Percentiles rank a stretch among this genome's conserved stretches.
phyloP scores from a whole-genome alignment of 2,888 invertebrate species.

The Pyrrhia umbra region DNA sequence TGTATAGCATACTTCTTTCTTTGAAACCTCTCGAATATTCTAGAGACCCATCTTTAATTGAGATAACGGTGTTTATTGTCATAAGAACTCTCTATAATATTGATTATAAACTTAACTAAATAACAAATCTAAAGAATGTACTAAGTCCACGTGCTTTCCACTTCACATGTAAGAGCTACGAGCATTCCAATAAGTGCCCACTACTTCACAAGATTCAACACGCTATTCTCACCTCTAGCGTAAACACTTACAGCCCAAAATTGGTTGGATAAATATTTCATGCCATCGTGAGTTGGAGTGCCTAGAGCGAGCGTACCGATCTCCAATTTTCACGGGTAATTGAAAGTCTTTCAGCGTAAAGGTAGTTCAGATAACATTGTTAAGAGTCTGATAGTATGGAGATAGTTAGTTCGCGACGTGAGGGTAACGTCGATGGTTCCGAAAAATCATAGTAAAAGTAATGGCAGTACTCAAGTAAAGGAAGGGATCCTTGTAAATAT shows the following conservation, averaged over 20 bases:
- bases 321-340: constrained; percentile 63
- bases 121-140: constrained; percentile 15
- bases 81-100: not conserved
- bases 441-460: not conserved
- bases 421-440: constrained; percentile 3
- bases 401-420: constrained; percentile 29
- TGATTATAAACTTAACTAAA: not conserved
- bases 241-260: not conserved
- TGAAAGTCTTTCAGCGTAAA: constrained; percentile 52
- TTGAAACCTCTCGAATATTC: no score
- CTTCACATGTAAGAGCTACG: constrained; percentile 23
- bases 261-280: constrained; percentile 10
- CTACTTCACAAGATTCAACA: constrained; percentile 11
- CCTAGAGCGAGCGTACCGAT: constrained; percentile 24
- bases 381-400: constrained; percentile 15
- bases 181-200: constrained; percentile 4
- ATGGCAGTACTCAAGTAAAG: not conserved
- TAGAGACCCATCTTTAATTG: no score
- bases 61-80: no score
- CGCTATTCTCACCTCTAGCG: not conserved
- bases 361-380: constrained; percentile 41
- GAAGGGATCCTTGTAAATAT: constrained; percentile 14
- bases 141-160: constrained; percentile 5
- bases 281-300: constrained; percentile 9
- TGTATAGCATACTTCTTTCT: no score